Base-by-base conservation (phyloP, 2,113 vertebrate genomes). In the Thinocorus orbignyianus region DNA sequence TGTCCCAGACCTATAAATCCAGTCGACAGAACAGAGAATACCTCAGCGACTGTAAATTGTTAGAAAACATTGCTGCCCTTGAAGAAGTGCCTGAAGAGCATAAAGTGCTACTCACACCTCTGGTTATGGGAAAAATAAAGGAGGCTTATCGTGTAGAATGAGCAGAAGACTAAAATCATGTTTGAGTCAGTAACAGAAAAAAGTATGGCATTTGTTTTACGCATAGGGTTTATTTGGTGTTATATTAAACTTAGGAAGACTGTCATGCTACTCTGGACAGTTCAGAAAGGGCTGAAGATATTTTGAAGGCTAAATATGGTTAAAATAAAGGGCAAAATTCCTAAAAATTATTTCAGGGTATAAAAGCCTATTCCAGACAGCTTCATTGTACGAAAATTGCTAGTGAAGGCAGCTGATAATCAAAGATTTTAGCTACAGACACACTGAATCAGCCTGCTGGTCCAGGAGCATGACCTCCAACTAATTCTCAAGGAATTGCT, bases 101-200 rank as follows among this genome's bases (percentile, higher is more conserved):
- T 9, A 4, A 49, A 54, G 30, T 7, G 7, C 52, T 35, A 11
- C 3, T 86, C 76, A 46, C 9, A 7, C 9, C 16, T 26, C 9
- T 0, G 1, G 69, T 8, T 5, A 22, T 4, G 55, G 84, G 76
- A 88, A 31, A 30, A 41, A 26, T 30, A 41, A 71, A 9, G 55
- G 17, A 9, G 33, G 16, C 2, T 57, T 14, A 0, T 6, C 3
- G 19, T 31, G 48, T 51, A 39, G 35, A 33, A 57, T 1, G 10
- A 0, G 0, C 8, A 9, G 13, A 1, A 24, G 48, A 23, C 18
- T 60, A 9, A 76, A 68, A 33, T 14, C 0, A 3, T 5, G 15
- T 35, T 78, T 24, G 2, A 74, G 41, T 11, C 33, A 57, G 51
- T 49, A 14, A 11, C 12, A 70, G 51, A 31, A 31, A 35, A 55